These are phyloP conservation scores for Parnassius orleans DNA, from an alignment of 2,888 invertebrate species.

Conservation along the genomic window DNA sequence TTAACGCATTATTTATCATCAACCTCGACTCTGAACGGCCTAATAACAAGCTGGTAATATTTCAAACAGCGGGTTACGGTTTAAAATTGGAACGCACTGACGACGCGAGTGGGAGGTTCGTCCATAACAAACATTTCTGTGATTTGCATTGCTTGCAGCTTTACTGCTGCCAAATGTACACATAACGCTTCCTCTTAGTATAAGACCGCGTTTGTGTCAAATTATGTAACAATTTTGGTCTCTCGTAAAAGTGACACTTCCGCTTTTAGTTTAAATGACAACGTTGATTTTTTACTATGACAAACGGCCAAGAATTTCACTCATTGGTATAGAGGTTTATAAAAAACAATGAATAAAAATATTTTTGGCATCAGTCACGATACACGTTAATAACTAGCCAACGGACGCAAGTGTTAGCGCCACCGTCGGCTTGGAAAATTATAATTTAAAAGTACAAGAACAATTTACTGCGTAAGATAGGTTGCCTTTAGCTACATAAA, in stretches of 20 bases:
- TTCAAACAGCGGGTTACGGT: constrained; percentile 56
- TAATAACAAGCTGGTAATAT: constrained; percentile 52
- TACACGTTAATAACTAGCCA: constrained; percentile 46
- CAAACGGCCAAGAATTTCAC: constrained; percentile 52
- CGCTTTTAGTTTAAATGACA: constrained; percentile 53
- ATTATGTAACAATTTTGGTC: constrained; percentile 26
- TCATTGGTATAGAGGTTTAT: constrained; percentile 43
- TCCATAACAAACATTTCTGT: constrained; percentile 47
- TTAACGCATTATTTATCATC: constrained; percentile 38
- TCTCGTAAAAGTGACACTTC: constrained; percentile 46
- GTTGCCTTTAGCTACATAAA: background rate
- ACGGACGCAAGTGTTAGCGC: constrained; percentile 44
- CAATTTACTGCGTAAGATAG: constrained; percentile 54
- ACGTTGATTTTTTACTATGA: constrained; percentile 45
- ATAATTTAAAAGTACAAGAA: constrained; percentile 42
- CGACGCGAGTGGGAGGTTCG: constrained; percentile 50
- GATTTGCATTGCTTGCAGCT: constrained; percentile 40
- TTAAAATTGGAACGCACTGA: constrained; percentile 64
- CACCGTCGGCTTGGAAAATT: constrained; percentile 44
- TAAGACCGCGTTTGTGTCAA: constrained; percentile 32
- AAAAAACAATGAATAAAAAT: constrained; percentile 59
- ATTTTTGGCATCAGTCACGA: constrained; percentile 60
- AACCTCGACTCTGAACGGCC: constrained; percentile 43
- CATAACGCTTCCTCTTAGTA: constrained; percentile 38
- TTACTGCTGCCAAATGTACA: constrained; percentile 49